Conservation (phyloP, 2,113 vertebrate species). For the Callorhinus ursinus region DNA sequence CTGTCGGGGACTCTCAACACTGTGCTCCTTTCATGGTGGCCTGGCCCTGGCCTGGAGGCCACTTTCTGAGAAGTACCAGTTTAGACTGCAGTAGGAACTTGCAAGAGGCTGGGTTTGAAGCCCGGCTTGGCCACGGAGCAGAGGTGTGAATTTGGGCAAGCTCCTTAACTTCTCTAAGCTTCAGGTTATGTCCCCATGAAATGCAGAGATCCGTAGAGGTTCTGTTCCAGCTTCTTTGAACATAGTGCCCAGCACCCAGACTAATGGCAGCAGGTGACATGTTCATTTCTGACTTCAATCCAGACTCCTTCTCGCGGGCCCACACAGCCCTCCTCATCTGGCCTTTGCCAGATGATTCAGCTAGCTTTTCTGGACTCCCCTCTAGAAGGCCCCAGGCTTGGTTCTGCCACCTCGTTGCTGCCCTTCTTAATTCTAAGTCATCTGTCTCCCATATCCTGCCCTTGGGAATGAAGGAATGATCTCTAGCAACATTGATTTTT, state of each 20-base stretch:
- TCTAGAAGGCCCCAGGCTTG: background rate
- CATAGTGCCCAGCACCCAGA: fast-evolving
- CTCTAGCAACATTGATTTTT: background rate
- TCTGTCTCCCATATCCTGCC: background rate
- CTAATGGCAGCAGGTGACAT: background rate
- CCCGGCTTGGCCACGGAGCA: background rate
- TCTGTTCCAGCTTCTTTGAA: background rate
- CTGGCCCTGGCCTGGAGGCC: background rate
- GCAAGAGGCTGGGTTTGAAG: background rate
- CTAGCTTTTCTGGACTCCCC: background rate
- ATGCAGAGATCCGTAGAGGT: too few species aligned
- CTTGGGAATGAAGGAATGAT: background rate
- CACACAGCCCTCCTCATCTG: background rate
- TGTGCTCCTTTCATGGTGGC: fast-evolving
- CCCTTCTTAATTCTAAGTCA: background rate
- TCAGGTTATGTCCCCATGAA: background rate
- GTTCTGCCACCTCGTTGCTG: background rate
- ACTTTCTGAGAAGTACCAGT: too few species aligned
- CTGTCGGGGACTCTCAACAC: background rate
- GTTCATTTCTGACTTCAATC: background rate
- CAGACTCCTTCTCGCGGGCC: background rate
- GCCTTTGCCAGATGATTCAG: background rate
- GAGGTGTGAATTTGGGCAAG: background rate
- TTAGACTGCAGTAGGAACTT: background rate
- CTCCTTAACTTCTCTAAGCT: background rate